These are phyloP conservation scores for Psylliodes chrysocephalus DNA, from an alignment of 2,888 invertebrate genomes.

Conservation along the genomic window DNA sequence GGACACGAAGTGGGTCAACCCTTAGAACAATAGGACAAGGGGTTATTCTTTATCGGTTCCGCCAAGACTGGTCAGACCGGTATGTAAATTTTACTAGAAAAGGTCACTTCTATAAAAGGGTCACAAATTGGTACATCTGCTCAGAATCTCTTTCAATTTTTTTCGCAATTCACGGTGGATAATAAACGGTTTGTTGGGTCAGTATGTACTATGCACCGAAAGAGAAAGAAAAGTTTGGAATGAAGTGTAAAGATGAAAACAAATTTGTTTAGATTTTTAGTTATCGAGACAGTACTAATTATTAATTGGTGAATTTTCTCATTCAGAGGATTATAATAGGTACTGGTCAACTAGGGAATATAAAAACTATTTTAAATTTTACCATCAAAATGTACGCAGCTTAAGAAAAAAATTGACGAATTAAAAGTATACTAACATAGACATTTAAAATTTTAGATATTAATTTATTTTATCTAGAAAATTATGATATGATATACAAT, in stretches of 20 bases:
- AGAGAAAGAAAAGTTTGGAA: conserved; percentile 6
- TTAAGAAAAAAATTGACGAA: no score
- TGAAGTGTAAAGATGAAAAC: neutral
- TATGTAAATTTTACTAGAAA: conserved; percentile 56
- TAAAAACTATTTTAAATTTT: no score
- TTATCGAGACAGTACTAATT: no score
- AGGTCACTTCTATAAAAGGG: conserved; percentile 45
- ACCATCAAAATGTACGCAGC: no score
- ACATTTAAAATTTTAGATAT: no score
- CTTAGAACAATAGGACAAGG: conserved; percentile 49
- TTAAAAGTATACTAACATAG: no score
- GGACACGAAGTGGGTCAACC: conserved; percentile 49
- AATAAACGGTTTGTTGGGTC: conserved; percentile 34
- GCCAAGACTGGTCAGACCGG: conserved; percentile 59
- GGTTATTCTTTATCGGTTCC: conserved; percentile 40
- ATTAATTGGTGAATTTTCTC: no score
- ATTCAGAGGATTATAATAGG: no score
- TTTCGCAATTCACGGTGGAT: conserved; percentile 19
- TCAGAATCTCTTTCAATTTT: conserved; percentile 30
- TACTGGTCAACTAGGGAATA: no score
- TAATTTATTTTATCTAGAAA: no score
- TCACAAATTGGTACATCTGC: conserved; percentile 43
- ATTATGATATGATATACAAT: no score
- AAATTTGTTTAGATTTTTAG: no score
- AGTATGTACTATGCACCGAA: conserved; percentile 6